Evolutionary conservation across 2,797 vertebrate genomes (phyloP).

Genomic region (Sebastes hopkinsi): DNA sequence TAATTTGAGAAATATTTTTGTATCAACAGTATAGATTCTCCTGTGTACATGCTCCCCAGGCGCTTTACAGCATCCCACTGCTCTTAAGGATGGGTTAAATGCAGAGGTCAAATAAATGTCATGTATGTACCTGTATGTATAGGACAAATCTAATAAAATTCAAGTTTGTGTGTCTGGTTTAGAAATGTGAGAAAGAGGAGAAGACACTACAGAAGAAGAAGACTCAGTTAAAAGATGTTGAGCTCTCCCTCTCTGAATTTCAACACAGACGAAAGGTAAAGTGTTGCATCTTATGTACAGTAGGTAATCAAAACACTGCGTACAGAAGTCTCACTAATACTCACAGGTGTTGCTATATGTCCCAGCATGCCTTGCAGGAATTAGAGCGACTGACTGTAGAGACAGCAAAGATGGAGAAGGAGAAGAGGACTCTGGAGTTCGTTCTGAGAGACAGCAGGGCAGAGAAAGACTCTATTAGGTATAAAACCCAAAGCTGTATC

Average conservation of each 20-base stretch:
- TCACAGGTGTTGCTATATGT: constrained; percentile 4
- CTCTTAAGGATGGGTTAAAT: too few relatives aligned
- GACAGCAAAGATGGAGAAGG: constrained; percentile 59
- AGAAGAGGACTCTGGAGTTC: constrained; percentile 53
- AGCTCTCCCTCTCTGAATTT: constrained; percentile 64
- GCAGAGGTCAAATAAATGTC: too few relatives aligned
- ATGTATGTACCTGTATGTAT: too few relatives aligned
- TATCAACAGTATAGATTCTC: neutral
- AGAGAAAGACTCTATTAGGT: constrained; percentile 72
- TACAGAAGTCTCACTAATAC: neutral
- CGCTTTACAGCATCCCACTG: too few relatives aligned
- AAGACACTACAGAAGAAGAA: constrained; percentile 63
- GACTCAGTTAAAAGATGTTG: constrained; percentile 62
- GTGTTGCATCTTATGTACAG: neutral
- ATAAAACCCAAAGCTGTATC: neutral
- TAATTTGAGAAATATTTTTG: neutral
- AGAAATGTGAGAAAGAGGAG: constrained; percentile 75
- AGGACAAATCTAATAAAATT: too few relatives aligned
- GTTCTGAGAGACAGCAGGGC: constrained; percentile 50
- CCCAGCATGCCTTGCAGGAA: constrained; percentile 71
- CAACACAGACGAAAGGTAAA: constrained; percentile 71
- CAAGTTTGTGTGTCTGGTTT: constrained; percentile 25
- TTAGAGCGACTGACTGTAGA: constrained; percentile 43
- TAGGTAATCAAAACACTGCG: neutral
- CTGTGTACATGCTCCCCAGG: neutral